Base-by-base conservation (phyloP, 92 coral and sea anemone species). In the Porites divaricata region DNA sequence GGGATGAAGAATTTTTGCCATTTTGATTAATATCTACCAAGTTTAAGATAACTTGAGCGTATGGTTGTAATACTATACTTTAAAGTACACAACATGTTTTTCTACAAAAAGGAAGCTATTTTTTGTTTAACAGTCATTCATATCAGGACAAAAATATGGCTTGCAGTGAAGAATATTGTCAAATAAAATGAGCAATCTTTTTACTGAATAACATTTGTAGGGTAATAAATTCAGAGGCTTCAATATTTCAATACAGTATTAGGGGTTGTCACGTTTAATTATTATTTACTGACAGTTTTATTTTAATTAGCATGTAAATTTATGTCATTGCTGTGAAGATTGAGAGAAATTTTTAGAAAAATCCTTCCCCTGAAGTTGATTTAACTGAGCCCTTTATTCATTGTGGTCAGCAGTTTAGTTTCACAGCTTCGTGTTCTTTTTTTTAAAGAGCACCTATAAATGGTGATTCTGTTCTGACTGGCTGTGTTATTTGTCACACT, bases 161-260 rank as follows among this genome's bases (percentile, higher is more conserved):
- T 41, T 48, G 19, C 49, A 6, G 21, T 4, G 2, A 11, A 19
- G 24, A 77, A 14, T 35, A 28, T 24, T 48, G 4, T 62, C 14
- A n/a, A 62, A 77, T 41, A 77, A 77, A 77, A 62, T 59, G 81
- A 77, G 81, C 81, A 77, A 62, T 77, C 70, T 35, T 35, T 77
- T 19, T 9, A 61, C 23, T 66, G 58, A 10, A 66, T 16, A 22
- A 41, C 28, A 9, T 67, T 51, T 25, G 25, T 13, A 52, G 67
- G 17, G 62, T 16, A 53, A 67, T 66, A 35, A 12, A 67, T 41
- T 23, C 35, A 41, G 17, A 66, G 21, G 21, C 19, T 72, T 63
- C 17, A 26, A 56, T 41, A 54, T 51, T 67, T 24, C 56, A 56
- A 75, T 17, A 24, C 58, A 53, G 58, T 11, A 53, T 53, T 53